Evolutionary conservation across 2,797 vertebrate genomes (phyloP), one percentile per base, ranked within the genome.

Genomic region (Tiaroga cobitis): DNA sequence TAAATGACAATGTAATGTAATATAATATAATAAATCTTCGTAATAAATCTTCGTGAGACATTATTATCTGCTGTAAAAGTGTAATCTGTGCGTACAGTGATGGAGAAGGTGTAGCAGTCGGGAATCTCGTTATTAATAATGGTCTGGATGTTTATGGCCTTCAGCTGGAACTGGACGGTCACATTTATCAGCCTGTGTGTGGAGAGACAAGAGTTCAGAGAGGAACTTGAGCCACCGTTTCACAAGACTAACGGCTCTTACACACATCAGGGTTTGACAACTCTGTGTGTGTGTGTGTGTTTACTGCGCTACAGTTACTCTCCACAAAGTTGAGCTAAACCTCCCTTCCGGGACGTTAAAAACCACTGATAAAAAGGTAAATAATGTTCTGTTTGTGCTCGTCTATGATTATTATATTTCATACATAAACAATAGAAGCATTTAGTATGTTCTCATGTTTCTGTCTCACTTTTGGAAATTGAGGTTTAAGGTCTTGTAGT

Each of bases 121-220:
- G 97, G 97, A 88, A 98, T 97, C 90, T 98, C 97, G 0, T 98
- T 97, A 92, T 99, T 97, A 88, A 97, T 96, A 34, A 99, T 96
- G 8, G 96, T 97, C 93, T 98, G 97, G 72, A 98, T 96, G 91
- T 99, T 98, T 90, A 98, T 99, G 75, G 97, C 97, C 91, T 98
- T 98, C 89, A 99, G 92, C 92, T 97, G 95, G 92, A 98, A 99
- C 86, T 95, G 93, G 80, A 99, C 95, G 1, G 97, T 97, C 69
- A 99, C 95, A 8, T 97, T 97, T 90, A 99, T 97, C 90, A 99
- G 92, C 88, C 97, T 99, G 90, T 46, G 43, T 99, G 90, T 46
- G 43, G 82, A 83, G 8, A 69, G 51, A 37, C 32, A 11, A 84
- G 26, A 0, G 39, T 10, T 61, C 56, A 68, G 43, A 70, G 77